Evolutionary conservation across 2,888 invertebrate species (phyloP), one percentile per base, ranked within the genome.

Genomic region (Ariolimax columbianus): DNA sequence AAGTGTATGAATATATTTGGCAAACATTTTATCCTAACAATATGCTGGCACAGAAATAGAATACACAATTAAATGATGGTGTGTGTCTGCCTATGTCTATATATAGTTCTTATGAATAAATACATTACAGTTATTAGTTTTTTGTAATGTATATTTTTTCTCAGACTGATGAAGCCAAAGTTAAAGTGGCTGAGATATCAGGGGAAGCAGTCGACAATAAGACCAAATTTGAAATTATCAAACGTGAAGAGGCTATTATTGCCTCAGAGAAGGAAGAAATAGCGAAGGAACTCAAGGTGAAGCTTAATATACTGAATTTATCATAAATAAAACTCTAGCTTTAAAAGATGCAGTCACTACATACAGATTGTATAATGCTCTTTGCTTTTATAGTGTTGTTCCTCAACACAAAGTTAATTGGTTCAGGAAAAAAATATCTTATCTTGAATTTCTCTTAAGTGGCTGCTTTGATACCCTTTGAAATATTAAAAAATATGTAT

Each of bases 151-250:
- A 11, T 55, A 2, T 55, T 14, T 33, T 36, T 51, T 40, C 9
- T 9, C 81, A 95, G 95, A 95, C 95, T 14, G 97, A 97, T 7
- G 97, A 97, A 93, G 97, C 98, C 0, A 97, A 97, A 92, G 97
- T 97, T 89, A 97, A 97, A 68, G 97, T 98, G 93, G 98, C 97
- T 80, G 99, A 99, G 94, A 96, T 97, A 89, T 97, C 98, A 94
- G 99, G 99, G 90, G 94, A 93, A 84, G 97, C 97, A 95, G 95
- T 99, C 90, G 98, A 99, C 94, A 98, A 98, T 93, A 97, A 96
- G 95, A 96, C 96, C 23, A 97, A 98, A 95, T 96, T 97, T 88
- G 97, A 98, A 93, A 96, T 98, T 75, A 96, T 99, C 90, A 97
- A 96, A 93, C 96, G 97, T 91, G 98, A 99, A 95, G 97, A 97